phyloP scores from a whole-genome alignment of 2,113 vertebrate species.

The Eolophus roseicapilla region DNA sequence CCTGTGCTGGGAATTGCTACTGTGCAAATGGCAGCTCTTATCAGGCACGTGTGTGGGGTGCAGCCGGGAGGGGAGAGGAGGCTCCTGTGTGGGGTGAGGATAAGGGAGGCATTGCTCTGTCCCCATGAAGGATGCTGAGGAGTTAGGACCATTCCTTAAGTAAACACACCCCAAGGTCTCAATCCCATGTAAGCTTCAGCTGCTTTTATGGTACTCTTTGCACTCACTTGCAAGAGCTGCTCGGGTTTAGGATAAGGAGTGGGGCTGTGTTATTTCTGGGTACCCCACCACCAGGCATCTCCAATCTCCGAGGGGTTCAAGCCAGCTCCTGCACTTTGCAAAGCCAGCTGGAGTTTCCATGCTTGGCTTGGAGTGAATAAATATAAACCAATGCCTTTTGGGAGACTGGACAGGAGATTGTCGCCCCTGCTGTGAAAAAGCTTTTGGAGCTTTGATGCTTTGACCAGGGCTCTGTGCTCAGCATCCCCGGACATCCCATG shows the following conservation, averaged over 20 bases:
- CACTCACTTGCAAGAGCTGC: neutral
- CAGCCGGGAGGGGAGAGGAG: neutral
- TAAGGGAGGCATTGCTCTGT: neutral
- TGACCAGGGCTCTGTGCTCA: neutral
- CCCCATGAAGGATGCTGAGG: neutral
- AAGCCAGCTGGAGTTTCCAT: neutral
- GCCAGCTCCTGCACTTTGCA: slow-evolving; percentile 23
- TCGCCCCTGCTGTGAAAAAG: neutral
- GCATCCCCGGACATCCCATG: neutral
- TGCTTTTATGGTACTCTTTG: neutral
- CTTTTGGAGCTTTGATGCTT: neutral
- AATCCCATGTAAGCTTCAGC: slow-evolving; percentile 23
- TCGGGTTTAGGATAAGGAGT: neutral
- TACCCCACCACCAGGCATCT: neutral
- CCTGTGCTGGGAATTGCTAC: slow-evolving; percentile 20
- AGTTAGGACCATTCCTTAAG: neutral
- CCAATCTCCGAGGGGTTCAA: neutral
- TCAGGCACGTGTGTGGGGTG: neutral
- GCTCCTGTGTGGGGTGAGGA: neutral
- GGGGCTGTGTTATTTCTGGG: neutral
- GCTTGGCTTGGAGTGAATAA: neutral
- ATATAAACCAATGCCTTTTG: neutral
- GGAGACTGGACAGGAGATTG: neutral
- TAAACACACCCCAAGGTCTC: neutral
- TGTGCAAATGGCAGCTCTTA: slow-evolving; percentile 10